Percentiles rank a stretch among this genome's conserved stretches.
Evolutionary conservation across 2,888 invertebrate species (phyloP).

Genomic region (Vesta saturnalis): DNA sequence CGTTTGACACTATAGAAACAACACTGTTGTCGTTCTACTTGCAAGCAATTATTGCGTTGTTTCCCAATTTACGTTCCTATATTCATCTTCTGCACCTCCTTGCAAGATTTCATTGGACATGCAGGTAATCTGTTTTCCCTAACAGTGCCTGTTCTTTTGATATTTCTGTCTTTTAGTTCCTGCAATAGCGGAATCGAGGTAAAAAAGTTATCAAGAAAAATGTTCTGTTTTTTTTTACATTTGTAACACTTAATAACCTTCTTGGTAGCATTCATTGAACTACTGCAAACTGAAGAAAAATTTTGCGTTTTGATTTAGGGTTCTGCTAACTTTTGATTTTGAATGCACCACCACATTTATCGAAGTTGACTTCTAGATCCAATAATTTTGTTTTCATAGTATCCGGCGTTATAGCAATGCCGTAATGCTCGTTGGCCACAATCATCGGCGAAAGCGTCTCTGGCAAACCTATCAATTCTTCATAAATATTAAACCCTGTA

Average conservation of each 20-base stretch:
- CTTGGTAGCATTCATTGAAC: neutral
- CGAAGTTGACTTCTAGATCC: neutral
- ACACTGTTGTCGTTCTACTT: constrained; percentile 36
- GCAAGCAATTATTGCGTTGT: too few relatives aligned
- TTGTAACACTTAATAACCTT: neutral
- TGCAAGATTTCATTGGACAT: neutral
- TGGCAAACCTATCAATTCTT: constrained; percentile 48
- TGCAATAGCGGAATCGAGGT: neutral
- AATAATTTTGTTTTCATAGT: constrained; percentile 33
- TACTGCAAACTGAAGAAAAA: neutral
- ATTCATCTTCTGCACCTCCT: neutral
- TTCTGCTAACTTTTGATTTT: neutral
- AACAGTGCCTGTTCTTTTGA: too few relatives aligned
- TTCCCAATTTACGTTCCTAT: neutral
- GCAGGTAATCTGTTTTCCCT: neutral
- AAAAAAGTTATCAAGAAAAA: neutral
- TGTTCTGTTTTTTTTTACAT: neutral
- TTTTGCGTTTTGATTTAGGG: neutral
- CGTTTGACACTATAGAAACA: constrained; percentile 33
- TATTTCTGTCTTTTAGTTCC: constrained; percentile 1
- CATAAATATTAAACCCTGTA: constrained; percentile 46
- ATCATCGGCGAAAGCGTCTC: constrained; percentile 33
- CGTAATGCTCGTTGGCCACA: too few relatives aligned
- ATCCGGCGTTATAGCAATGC: too few relatives aligned
- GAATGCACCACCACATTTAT: neutral